phyloP scores from a whole-genome alignment of 2,113 vertebrate genomes.

The Opisthocomus hoazin region DNA sequence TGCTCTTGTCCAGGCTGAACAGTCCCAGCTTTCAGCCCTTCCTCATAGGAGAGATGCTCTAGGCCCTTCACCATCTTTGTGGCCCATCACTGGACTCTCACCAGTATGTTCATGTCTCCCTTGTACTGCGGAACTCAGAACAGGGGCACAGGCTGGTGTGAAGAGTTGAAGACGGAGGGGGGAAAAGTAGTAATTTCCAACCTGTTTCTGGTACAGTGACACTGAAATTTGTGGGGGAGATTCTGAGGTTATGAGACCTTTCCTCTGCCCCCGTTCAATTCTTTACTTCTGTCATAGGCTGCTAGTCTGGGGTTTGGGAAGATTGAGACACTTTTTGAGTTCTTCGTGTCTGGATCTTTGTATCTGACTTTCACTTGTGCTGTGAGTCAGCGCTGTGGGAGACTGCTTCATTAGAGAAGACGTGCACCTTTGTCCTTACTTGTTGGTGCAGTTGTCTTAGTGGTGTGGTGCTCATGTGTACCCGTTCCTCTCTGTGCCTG shows the following conservation, averaged over 20 bases:
- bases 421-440: not conserved
- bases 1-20: not conserved
- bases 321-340: not conserved
- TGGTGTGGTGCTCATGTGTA: fast-evolving
- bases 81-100: not conserved
- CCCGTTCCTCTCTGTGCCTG: not conserved
- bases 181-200: not conserved
- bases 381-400: not conserved
- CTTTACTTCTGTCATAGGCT: not conserved
- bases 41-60: not conserved
- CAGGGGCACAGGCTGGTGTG: not conserved
- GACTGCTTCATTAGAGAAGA: not conserved
- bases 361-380: not conserved
- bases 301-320: not conserved
- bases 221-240: not conserved
- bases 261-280: not conserved
- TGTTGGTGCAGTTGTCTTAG: not conserved
- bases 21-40: not conserved
- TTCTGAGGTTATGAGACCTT: not conserved
- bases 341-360: not conserved
- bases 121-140: not conserved
- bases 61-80: not conserved
- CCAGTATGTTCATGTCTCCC: not conserved
- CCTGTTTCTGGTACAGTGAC: not conserved
- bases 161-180: not conserved